Percentiles rank a stretch among this genome's conserved stretches.
phyloP scores from a whole-genome alignment of 2,888 invertebrate species.

The Cancer borealis region DNA sequence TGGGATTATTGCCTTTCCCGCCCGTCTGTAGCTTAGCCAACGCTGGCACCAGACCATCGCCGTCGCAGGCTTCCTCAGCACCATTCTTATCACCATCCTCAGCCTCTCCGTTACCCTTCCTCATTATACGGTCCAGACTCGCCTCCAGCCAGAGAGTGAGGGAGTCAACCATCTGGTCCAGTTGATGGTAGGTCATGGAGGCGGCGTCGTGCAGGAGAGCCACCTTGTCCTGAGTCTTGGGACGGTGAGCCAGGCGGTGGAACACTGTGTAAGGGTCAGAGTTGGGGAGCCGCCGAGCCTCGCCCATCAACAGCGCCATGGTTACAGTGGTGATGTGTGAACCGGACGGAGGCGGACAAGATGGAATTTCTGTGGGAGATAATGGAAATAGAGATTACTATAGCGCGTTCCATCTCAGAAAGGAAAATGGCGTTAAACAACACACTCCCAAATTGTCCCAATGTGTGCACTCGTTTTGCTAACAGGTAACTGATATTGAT shows the following conservation, averaged over 20 bases:
- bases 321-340: neutral
- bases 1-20: neutral
- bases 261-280: slow-evolving; percentile 58
- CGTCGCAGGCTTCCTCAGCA: neutral
- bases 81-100: neutral
- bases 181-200: slow-evolving; percentile 55
- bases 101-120: neutral
- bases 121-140: neutral
- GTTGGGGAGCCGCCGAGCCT: neutral
- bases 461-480: neutral
- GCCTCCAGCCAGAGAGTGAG: slow-evolving; percentile 53
- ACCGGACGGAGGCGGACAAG: neutral
- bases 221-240: slow-evolving; percentile 52
- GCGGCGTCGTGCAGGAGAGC: slow-evolving; percentile 56
- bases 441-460: too few species aligned
- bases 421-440: neutral
- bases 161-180: slow-evolving; percentile 58
- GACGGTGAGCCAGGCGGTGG: slow-evolving; percentile 58
- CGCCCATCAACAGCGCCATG: slow-evolving; percentile 69
- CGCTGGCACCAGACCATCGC: neutral
- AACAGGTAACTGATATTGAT: too few species aligned
- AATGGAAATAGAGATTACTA: neutral
- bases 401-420: neutral
- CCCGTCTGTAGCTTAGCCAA: neutral
- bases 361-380: neutral